These are phyloP conservation scores for Drosophila sulfurigaster DNA, from an alignment of 1,140 invertebrate genomes.

Conservation along the genomic window DNA sequence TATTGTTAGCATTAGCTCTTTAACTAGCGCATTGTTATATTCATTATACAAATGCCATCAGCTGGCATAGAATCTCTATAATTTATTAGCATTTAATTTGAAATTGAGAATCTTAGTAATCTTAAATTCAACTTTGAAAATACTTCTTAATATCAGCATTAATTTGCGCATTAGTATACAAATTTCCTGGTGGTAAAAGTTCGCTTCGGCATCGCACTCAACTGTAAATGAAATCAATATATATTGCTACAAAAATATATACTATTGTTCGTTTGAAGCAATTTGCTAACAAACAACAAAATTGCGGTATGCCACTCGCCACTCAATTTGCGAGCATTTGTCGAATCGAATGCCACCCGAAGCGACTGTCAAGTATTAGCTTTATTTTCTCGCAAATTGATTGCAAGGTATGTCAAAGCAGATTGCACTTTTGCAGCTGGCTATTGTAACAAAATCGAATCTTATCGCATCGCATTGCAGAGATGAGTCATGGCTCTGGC, in stretches of 20 bases:
- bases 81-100: no score
- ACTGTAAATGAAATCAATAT: no score
- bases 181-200: no score
- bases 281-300: conserved; percentile 5
- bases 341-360: not conserved
- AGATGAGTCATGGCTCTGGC: not conserved
- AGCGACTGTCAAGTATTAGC: conserved; percentile 3
- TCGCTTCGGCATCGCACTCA: no score
- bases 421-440: conserved; percentile 7
- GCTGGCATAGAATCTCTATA: no score
- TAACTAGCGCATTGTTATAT: no score
- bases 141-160: not conserved
- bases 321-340: conserved; percentile 21
- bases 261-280: conserved; percentile 14
- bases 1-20: no score
- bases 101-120: no score
- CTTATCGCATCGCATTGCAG: not conserved
- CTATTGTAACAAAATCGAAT: conserved; percentile 6
- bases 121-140: no score
- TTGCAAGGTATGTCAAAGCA: conserved; percentile 6
- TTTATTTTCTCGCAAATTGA: conserved; percentile 11
- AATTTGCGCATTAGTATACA: no score
- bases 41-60: no score
- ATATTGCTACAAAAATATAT: conserved; percentile 8
- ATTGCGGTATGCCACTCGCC: conserved; percentile 7